Percentiles rank a stretch among this genome's conserved stretches.
Evolutionary conservation across 2,888 invertebrate species (phyloP).

Genomic region (Melikaiella ostensackeni): DNA sequence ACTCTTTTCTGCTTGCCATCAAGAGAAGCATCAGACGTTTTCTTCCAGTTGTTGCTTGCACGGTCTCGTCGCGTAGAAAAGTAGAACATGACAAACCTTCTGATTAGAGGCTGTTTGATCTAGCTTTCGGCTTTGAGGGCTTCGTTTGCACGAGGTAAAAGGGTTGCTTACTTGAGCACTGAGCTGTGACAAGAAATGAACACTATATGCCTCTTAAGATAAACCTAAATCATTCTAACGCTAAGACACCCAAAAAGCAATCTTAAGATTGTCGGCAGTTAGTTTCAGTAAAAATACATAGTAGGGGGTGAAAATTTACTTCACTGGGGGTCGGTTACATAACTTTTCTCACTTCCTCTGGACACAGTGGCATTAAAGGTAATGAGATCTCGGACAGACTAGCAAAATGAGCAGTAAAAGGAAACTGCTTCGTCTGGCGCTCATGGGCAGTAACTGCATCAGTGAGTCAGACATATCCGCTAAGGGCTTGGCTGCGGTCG

Average conservation of each 20-base stretch:
- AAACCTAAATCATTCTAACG: constrained; percentile 3
- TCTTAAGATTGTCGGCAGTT: not conserved
- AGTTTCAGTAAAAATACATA: not conserved
- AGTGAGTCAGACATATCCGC: too few species aligned
- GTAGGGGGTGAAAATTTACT: too few species aligned
- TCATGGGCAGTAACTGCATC: too few species aligned
- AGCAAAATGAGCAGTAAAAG: too few species aligned
- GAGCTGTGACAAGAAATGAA: constrained; percentile 20
- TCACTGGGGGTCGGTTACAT: too few species aligned
- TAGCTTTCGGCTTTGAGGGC: constrained; percentile 48
- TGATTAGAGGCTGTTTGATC: constrained; percentile 67
- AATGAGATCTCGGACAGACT: too few species aligned
- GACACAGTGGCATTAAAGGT: too few species aligned
- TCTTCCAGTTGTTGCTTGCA: constrained; percentile 36
- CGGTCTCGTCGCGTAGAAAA: constrained; percentile 47
- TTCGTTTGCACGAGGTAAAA: constrained; percentile 35
- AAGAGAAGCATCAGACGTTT: constrained; percentile 36
- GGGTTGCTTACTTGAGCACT: constrained; percentile 19
- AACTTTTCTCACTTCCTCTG: too few species aligned
- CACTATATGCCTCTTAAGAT: not conserved
- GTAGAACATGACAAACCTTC: constrained; percentile 57
- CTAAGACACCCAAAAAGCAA: not conserved
- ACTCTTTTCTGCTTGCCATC: too few species aligned
- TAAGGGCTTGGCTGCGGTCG: too few species aligned
- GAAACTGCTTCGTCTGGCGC: too few species aligned